Conservation (phyloP, 35 echinoderm and acorn worm species). For the Diadema setosum region DNA sequence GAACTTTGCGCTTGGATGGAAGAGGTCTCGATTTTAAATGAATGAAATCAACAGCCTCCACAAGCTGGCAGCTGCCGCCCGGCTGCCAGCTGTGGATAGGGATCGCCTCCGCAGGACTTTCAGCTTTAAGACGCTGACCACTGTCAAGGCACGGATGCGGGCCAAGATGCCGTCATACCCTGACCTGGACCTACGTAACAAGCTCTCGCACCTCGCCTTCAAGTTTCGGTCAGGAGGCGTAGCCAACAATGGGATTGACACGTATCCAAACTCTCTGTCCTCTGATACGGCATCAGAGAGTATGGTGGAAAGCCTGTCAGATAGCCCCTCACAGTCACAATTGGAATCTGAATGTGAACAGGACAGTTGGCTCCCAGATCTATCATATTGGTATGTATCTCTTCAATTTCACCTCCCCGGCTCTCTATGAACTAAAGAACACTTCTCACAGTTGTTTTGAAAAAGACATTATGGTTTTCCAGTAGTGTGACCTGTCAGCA, state of each 20-base stretch:
- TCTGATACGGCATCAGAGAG: background rate
- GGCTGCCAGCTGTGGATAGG: background rate
- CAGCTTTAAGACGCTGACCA: background rate
- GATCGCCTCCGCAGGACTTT: background rate
- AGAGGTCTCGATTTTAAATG: background rate
- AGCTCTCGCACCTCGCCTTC: background rate
- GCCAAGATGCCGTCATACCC: background rate
- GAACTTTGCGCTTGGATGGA: conserved; percentile 24
- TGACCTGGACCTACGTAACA: background rate
- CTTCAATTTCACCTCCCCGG: too few relatives aligned
- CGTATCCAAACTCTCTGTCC: background rate
- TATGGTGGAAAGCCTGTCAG: background rate
- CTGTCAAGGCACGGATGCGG: background rate
- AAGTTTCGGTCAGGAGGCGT: background rate
- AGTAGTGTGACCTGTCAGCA: too few relatives aligned
- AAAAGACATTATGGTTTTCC: too few relatives aligned
- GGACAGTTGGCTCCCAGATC: background rate
- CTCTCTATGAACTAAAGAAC: too few relatives aligned
- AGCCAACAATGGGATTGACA: background rate
- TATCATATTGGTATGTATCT: conserved; percentile 1
- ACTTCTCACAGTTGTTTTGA: too few relatives aligned
- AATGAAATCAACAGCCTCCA: background rate
- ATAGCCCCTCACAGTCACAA: background rate
- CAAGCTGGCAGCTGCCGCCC: background rate
- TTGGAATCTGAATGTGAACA: background rate